These are phyloP conservation scores for Chloroceryle amazona DNA, from an alignment of 2,797 vertebrate species.

Conservation along the genomic window DNA sequence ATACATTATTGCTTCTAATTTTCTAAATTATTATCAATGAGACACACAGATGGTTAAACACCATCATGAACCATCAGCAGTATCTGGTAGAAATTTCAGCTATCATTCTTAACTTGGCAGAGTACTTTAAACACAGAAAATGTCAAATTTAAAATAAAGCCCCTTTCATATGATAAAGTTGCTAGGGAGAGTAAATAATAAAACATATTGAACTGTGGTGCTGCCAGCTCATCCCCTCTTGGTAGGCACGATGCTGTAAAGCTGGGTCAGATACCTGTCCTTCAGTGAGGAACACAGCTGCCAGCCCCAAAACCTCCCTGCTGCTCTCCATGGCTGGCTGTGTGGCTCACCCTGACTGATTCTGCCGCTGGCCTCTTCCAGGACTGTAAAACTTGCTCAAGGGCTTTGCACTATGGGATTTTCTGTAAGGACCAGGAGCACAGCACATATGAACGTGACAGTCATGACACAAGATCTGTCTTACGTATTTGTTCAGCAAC, in stretches of 20 bases:
- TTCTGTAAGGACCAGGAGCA: background rate
- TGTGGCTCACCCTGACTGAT: background rate
- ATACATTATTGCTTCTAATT: background rate
- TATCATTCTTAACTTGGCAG: background rate
- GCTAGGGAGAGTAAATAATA: background rate
- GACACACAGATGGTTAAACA: rapidly evolving
- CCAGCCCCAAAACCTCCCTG: background rate
- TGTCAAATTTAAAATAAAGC: background rate
- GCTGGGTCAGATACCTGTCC: background rate
- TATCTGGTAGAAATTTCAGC: background rate
- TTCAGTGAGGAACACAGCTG: background rate
- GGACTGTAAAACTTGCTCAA: background rate
- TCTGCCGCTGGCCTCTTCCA: background rate
- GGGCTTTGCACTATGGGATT: background rate
- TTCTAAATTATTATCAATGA: background rate
- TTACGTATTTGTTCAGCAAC: background rate
- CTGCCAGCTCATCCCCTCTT: background rate
- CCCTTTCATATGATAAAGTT: background rate
- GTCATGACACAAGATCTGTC: background rate
- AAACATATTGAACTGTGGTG: background rate
- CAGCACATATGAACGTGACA: background rate
- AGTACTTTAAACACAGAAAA: background rate
- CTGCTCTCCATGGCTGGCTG: rapidly evolving
- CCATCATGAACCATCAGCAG: background rate
- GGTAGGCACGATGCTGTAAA: background rate